Evolutionary conservation across 2,113 vertebrate species (phyloP).

Genomic region (Paracanthobrama guichenoti): DNA sequence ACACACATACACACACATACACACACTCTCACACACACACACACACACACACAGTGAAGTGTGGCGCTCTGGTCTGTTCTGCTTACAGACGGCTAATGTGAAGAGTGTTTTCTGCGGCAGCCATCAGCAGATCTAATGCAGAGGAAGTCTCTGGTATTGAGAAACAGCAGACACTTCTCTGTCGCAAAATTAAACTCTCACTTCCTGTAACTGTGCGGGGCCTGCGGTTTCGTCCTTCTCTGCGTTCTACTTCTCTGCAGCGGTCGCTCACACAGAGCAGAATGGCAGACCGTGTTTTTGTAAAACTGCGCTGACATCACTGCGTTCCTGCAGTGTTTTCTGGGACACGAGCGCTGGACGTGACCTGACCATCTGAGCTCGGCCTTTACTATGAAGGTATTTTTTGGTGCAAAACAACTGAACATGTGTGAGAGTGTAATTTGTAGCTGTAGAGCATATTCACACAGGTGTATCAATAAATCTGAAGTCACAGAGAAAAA

Average conservation of each 20-base stretch:
- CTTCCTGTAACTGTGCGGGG: background rate
- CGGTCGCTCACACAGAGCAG: background rate
- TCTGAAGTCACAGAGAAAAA: no score
- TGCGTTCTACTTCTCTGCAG: background rate
- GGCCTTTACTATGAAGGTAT: no score
- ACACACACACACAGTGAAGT: no score
- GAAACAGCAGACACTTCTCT: slow-evolving; percentile 35
- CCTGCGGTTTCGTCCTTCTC: background rate
- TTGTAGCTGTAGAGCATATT: no score
- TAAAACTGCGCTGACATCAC: background rate
- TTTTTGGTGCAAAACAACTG: no score
- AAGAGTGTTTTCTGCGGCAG: background rate
- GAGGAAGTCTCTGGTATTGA: slow-evolving; percentile 13
- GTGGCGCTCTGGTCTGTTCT: background rate
- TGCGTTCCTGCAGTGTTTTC: background rate
- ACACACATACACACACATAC: no score
- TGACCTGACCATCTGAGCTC: no score
- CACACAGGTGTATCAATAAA: no score
- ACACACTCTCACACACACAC: no score
- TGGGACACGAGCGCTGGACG: no score
- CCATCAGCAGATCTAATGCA: background rate
- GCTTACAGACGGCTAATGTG: background rate
- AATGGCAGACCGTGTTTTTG: background rate
- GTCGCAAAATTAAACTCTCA: slow-evolving; percentile 18
- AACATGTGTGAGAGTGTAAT: no score